These are phyloP conservation scores for Drosophila koepferae DNA, from an alignment of 2,888 invertebrate species.

Conservation along the genomic window DNA sequence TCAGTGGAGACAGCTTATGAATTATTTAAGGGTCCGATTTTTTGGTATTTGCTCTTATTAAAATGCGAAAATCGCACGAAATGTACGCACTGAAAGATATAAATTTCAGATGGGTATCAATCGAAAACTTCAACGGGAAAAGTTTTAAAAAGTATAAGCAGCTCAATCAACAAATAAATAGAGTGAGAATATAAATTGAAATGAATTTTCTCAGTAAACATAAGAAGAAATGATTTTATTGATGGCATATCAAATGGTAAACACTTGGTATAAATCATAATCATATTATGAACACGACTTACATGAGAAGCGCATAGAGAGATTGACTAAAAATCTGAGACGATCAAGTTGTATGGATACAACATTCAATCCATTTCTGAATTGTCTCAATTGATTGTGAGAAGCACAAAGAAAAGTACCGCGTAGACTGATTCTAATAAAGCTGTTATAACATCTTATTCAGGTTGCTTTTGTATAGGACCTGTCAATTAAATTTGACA, in stretches of 20 bases:
- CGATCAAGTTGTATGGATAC: neutral
- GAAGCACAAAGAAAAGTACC: too few species aligned
- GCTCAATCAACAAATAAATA: neutral
- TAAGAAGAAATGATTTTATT: neutral
- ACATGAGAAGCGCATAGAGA: too few species aligned
- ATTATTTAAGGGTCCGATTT: conserved; percentile 59
- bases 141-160: too few species aligned
- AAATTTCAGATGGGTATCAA: conserved; percentile 17
- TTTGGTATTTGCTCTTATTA: conserved; percentile 33
- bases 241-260: neutral
- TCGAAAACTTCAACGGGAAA: conserved; percentile 17
- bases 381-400: neutral
- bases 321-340: too few species aligned
- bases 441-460: neutral
- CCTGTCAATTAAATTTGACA: neutral
- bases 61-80: conserved; percentile 30
- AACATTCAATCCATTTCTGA: neutral
- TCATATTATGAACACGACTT: too few species aligned
- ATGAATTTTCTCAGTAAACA: neutral
- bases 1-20: conserved; percentile 44
- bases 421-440: neutral
- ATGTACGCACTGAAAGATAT: conserved; percentile 11
- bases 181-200: neutral
- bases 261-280: too few species aligned
- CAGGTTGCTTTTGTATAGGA: neutral